phyloP scores from a whole-genome alignment of 2,797 vertebrate genomes.

The Muscicapa striata region DNA sequence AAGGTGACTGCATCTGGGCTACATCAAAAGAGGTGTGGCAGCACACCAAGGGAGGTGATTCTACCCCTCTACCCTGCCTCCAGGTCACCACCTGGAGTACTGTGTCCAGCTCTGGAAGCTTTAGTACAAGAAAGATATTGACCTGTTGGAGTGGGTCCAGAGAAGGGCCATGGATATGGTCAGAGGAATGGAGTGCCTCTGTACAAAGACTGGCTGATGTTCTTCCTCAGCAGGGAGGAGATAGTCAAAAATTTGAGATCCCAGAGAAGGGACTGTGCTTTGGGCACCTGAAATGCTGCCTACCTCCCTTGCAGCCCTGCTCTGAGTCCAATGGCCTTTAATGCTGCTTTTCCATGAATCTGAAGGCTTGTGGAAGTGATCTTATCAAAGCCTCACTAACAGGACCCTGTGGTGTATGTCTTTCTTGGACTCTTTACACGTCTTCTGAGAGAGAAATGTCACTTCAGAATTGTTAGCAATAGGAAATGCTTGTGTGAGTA shows the following conservation, averaged over 20 bases:
- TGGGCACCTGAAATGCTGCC: neutral
- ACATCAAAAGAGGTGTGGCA: neutral
- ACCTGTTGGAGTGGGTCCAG: neutral
- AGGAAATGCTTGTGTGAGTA: neutral
- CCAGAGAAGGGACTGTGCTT: neutral
- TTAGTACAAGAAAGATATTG: neutral
- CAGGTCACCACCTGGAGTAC: neutral
- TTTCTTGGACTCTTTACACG: neutral
- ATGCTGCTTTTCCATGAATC: accelerated
- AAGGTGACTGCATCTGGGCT: accelerated
- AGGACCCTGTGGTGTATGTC: neutral
- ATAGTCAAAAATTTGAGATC: neutral
- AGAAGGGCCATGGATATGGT: neutral
- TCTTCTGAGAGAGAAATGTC: neutral
- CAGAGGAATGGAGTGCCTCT: neutral
- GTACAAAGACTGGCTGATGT: neutral
- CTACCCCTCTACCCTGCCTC: neutral
- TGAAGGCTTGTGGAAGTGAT: neutral
- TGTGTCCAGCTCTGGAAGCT: neutral
- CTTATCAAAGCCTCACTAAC: neutral
- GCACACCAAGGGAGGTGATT: neutral
- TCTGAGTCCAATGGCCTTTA: neutral
- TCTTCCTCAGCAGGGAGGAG: neutral
- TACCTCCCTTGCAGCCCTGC: neutral
- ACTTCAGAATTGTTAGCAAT: neutral